phyloP scores from a whole-genome alignment of 2,113 vertebrate species.

The Polypterus bichir region DNA sequence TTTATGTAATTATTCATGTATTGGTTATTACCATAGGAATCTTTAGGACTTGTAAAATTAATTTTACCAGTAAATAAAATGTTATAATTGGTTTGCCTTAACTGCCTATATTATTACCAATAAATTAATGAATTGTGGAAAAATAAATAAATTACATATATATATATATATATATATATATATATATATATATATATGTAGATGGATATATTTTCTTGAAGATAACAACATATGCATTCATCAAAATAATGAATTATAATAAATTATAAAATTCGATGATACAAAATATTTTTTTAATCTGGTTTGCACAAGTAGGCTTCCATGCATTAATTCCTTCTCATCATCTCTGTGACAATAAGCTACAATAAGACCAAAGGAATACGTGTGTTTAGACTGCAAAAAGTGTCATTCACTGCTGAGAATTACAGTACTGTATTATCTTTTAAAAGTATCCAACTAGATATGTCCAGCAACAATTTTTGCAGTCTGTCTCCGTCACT shows the following conservation, averaged over 20 bases:
- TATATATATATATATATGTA: too few species aligned
- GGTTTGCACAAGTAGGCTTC: too few species aligned
- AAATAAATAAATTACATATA: too few species aligned
- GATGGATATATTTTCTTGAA: neutral
- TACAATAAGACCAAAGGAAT: neutral
- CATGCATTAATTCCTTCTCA: too few species aligned
- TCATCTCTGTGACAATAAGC: neutral
- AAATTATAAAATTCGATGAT: neutral
- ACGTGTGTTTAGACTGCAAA: neutral
- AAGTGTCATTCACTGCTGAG: neutral
- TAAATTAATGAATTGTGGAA: too few species aligned
- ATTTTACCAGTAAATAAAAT: conserved; percentile 21
- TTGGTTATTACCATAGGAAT: conserved; percentile 17
- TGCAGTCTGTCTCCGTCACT: too few species aligned
- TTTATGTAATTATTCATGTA: conserved; percentile 25
- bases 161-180: too few species aligned
- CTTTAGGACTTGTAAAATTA: conserved; percentile 23
- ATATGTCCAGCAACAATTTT: neutral
- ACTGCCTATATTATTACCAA: neutral
- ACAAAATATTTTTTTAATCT: too few species aligned
- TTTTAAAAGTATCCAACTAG: conserved; percentile 2
- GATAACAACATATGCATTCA: neutral
- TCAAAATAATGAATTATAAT: neutral
- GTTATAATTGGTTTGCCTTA: neutral
- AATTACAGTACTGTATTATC: neutral